Evolutionary conservation across 2,888 invertebrate genomes (phyloP).

Genomic region (Capitulum mitella): DNA sequence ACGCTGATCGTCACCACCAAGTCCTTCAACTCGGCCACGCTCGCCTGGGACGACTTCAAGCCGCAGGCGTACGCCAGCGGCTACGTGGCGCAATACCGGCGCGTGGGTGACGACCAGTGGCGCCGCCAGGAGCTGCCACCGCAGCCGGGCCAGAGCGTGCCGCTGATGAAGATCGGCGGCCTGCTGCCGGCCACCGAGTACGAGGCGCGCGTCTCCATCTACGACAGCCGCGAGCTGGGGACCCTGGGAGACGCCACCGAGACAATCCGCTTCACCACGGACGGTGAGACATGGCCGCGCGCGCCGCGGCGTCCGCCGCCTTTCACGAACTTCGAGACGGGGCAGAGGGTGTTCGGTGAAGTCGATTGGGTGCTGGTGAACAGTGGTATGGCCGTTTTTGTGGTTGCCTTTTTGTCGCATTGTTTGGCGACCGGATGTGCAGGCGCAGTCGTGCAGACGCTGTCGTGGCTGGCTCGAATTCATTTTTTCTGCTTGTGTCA

Average conservation of each 20-base stretch:
- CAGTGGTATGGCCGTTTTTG: too few species aligned
- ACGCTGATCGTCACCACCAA: slow-evolving; percentile 40
- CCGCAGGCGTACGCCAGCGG: slow-evolving; percentile 38
- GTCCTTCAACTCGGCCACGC: slow-evolving; percentile 38
- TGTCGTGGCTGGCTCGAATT: too few species aligned
- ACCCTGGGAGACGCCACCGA: slow-evolving; percentile 38
- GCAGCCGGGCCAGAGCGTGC: slow-evolving; percentile 29
- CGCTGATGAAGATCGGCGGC: slow-evolving; percentile 32
- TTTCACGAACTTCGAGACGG: too few species aligned
- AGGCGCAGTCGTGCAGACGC: too few species aligned
- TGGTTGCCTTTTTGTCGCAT: too few species aligned
- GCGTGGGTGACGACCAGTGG: slow-evolving; percentile 22
- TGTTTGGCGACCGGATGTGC: too few species aligned
- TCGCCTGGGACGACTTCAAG: slow-evolving; percentile 42
- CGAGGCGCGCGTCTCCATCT: slow-evolving; percentile 39
- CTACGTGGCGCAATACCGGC: slow-evolving; percentile 39
- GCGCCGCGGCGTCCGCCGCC: too few species aligned
- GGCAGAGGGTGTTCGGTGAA: too few species aligned
- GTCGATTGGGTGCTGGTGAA: too few species aligned
- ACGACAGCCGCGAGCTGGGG: slow-evolving; percentile 37
- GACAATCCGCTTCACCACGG: slow-evolving; percentile 39
- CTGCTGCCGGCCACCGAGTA: slow-evolving; percentile 31
- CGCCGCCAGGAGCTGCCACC: not conserved
- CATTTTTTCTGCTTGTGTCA: too few species aligned
- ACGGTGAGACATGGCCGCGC: too few species aligned